Evolutionary conservation across 1,140 invertebrate species (phyloP), one percentile per base, ranked within the genome.

Genomic region (Manduca sexta): DNA sequence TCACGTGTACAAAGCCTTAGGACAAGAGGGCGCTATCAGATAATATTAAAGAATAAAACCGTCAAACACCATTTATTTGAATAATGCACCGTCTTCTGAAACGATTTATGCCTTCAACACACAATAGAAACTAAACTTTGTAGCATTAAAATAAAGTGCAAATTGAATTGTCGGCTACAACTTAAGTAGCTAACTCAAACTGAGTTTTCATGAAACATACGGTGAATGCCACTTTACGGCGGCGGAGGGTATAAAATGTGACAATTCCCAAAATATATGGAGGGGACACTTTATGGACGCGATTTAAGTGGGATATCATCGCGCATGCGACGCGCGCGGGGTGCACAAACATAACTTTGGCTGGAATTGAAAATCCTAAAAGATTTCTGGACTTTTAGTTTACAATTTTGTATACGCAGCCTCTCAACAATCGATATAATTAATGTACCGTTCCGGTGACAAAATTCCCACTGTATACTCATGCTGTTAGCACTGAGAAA

Each of bases 11-110:
- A 26, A 3, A 26, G 21, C 21, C 21, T 3, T 26, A 3, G 11
- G 18, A 29, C 41, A 8, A 11, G 18, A 30, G 21, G 18, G 18
- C 13, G 29, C 39, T 43, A 55, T 55, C 30, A 30, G 42, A 42
- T 42, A 18, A 30, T 71, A 69, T 66, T 63, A 70, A 62, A 65
- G 63, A 75, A 78, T 74, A 67, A 75, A 78, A 75, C 66, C 75
- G 72, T 75, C 70, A 75, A 69, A 76, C 68, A 60, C 60, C 60
- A 66, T 76, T 74, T 69, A 64, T 69, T 64, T 74, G 66, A 78
- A 69, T 73, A 71, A 74, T 63, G 51, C 52, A 12, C 33, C 49
- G 33, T 54, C 60, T 52, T 45, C 41, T 34, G 13, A 34, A 47
- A 17, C 18, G 47, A 21, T 60, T 49, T 60, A 35, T 37, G 33